Conservation (phyloP, 1,140 invertebrate genomes). For the Zaprionus nigranus region DNA sequence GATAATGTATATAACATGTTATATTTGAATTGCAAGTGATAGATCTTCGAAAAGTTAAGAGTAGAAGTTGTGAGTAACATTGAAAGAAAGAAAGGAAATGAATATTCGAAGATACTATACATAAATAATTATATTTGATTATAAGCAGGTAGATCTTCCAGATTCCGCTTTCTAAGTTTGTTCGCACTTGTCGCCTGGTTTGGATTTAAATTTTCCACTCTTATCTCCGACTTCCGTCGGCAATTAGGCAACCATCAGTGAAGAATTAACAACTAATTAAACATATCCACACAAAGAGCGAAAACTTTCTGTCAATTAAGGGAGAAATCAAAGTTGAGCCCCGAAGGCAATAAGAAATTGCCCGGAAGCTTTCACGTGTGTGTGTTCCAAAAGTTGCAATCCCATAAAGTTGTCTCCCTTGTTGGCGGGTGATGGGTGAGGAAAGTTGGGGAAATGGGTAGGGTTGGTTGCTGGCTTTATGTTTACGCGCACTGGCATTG, state of each 20-base stretch:
- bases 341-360: neutral
- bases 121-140: neutral
- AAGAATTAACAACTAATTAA: constrained; percentile 63
- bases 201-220: constrained; percentile 6
- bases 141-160: neutral
- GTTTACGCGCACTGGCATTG: neutral
- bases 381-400: constrained; percentile 16
- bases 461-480: too few relatives aligned
- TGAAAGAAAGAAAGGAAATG: too few relatives aligned
- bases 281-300: constrained; percentile 12
- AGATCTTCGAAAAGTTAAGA: too few relatives aligned
- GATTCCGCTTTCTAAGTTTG: neutral
- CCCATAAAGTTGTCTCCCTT: neutral
- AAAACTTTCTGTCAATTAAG: constrained; percentile 7
- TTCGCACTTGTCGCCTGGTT: neutral
- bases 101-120: neutral
- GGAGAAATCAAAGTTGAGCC: constrained; percentile 19
- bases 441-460: too few relatives aligned
- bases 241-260: constrained; percentile 46
- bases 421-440: neutral
- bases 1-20: too few relatives aligned
- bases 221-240: neutral
- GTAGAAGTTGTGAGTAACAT: too few relatives aligned
- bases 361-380: constrained; percentile 5
- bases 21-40: too few relatives aligned